These are phyloP conservation scores for Microplitis demolitor DNA, from an alignment of 1,140 invertebrate species.

Conservation along the genomic window DNA sequence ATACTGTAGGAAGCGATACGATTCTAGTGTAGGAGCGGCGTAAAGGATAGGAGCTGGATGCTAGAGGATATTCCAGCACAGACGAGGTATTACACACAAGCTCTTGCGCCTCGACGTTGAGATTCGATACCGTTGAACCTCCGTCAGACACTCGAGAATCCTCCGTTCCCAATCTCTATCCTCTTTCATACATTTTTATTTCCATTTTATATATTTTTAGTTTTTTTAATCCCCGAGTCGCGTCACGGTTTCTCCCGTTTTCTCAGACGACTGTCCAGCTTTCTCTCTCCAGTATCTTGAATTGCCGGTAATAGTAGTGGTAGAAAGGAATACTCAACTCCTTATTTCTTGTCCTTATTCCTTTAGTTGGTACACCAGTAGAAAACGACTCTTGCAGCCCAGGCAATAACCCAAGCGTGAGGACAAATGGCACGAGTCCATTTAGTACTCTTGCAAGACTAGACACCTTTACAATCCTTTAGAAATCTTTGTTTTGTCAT, in stretches of 20 bases:
- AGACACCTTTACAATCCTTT: neutral
- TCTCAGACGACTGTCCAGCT: neutral
- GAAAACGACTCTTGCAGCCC: slow-evolving; percentile 2
- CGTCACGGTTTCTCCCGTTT: neutral
- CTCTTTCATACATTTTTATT: neutral
- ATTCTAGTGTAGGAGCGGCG: neutral
- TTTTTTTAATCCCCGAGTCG: too few relatives aligned
- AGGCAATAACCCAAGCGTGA: slow-evolving; percentile 20
- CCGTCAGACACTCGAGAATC: slow-evolving; percentile 11
- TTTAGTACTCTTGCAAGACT: neutral
- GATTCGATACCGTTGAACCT: slow-evolving; percentile 20
- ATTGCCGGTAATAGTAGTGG: too few relatives aligned
- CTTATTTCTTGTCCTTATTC: neutral
- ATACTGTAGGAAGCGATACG: too few relatives aligned
- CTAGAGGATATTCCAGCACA: too few relatives aligned
- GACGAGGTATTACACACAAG: neutral
- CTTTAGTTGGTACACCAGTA: neutral
- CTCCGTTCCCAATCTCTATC: neutral
- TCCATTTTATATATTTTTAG: neutral
- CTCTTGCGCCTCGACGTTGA: slow-evolving; percentile 3
- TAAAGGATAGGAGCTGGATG: neutral
- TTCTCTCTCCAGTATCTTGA: neutral
- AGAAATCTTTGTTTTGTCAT: slow-evolving; percentile 1
- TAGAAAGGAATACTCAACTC: neutral
- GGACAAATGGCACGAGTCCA: slow-evolving; percentile 21